A percentile compares a stretch with the other conserved stretches of the same genome.
Conservation (phyloP, 1,140 invertebrate genomes). For the Brachystomella parvula region DNA sequence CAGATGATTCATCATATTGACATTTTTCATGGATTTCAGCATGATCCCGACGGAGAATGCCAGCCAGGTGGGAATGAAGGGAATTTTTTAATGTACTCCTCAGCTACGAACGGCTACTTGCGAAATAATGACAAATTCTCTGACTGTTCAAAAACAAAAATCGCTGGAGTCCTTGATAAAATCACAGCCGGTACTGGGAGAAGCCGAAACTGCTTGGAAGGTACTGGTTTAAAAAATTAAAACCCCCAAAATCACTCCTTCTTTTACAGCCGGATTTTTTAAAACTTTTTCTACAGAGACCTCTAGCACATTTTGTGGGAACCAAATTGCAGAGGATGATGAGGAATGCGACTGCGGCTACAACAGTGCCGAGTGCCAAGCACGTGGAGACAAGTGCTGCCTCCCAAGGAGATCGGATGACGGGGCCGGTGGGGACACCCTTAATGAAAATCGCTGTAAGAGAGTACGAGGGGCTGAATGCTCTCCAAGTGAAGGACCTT, state of each 20-base stretch:
- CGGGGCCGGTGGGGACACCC: conserved; percentile 58
- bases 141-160: conserved; percentile 85
- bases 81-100: conserved; percentile 96
- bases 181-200: conserved; percentile 63
- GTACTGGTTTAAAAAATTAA: conserved; percentile 42
- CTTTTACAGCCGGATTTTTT: neutral
- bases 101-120: conserved; percentile 91
- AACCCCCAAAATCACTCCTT: neutral
- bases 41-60: conserved; percentile 80
- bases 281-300: conserved; percentile 52
- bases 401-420: conserved; percentile 71
- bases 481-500: conserved; percentile 94
- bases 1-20: neutral
- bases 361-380: conserved; percentile 82
- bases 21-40: conserved; percentile 53
- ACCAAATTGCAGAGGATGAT: conserved; percentile 94
- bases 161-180: conserved; percentile 85
- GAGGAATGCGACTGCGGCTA: conserved; percentile 98
- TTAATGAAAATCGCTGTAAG: conserved; percentile 58
- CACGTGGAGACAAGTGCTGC: conserved; percentile 89
- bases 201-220: conserved; percentile 87
- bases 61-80: conserved; percentile 84
- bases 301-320: conserved; percentile 94
- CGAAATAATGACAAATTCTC: conserved; percentile 94
- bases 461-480: conserved; percentile 49